Evolutionary conservation across 2,888 invertebrate species (phyloP), one percentile per base, ranked within the genome.

Genomic region (Urechis unicinctus): DNA sequence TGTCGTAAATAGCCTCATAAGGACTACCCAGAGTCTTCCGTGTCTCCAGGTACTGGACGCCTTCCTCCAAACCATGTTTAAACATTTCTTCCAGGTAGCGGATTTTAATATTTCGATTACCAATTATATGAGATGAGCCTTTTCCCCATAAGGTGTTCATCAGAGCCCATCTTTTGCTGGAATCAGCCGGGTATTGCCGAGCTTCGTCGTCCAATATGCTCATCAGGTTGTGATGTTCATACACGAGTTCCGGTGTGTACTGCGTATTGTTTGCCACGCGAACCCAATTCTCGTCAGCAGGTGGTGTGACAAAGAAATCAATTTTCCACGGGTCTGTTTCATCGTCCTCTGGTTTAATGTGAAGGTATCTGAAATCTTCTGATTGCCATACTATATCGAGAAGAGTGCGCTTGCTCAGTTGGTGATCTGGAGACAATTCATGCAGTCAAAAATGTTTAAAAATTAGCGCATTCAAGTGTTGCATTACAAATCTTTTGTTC

Each of bases 41-140:
- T 1, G 59, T 51, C 52, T 62, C 62, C 31, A 59, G 17, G 31
- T 61, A 62, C 26, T 55, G 59, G n/a, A 64, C 54, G 1, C 63
- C 63, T 26, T 65, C 63, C 3, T 52, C 26, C n/a, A 57, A 25
- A 5, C 49, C 45, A 6, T 55, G 47, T 13, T 59, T 30, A 28
- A 50, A 58, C 54, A 63, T 41, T 9, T 58, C 61, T 29, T 51
- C 26, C 24, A 59, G 21, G 50, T 61, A 56, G 24, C 31, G 13
- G 24, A 13, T 21, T 31, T 58, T 60, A 42, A 63, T 52, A 21
- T 56, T 42, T 43, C 53, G 25, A 52, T 63, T 63, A n/a, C 47
- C 48, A 17, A 63, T 43, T 3, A 63, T 54, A 4, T 46, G 50
- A 9, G 53, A 28, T 2, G 57, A 50, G 17, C 30, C 56, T 29